These are phyloP conservation scores for Meloidogyne exigua DNA, from an alignment of 1,140 invertebrate genomes.

Conservation along the genomic window DNA sequence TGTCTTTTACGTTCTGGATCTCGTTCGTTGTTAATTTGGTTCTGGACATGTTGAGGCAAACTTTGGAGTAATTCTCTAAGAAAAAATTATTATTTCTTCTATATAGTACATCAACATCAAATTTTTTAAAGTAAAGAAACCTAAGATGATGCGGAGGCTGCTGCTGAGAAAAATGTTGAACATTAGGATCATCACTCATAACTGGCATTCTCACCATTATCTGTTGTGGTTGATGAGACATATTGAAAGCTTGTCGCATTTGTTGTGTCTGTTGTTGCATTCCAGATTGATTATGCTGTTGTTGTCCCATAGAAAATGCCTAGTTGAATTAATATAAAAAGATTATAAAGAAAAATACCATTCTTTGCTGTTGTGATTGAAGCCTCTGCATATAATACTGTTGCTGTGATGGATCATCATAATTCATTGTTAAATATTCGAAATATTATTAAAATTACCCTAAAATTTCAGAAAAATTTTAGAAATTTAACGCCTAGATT, in stretches of 20 bases:
- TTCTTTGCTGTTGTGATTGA: constrained; percentile 26
- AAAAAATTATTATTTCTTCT: no score
- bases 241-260: neutral
- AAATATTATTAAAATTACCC: neutral
- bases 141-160: neutral
- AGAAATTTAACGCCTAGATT: no score
- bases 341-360: constrained; percentile 21
- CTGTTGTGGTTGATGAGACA: constrained; percentile 19
- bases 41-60: constrained; percentile 4
- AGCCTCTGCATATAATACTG: constrained; percentile 21
- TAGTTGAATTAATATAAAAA: neutral
- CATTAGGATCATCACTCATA: constrained; percentile 16
- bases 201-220: constrained; percentile 21
- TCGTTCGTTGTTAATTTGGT: constrained; percentile 17
- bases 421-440: constrained; percentile 21
- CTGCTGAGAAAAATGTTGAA: constrained; percentile 10
- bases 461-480: neutral
- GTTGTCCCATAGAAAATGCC: neutral
- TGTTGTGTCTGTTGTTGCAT: neutral
- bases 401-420: constrained; percentile 27
- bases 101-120: no score
- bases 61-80: constrained; percentile 17
- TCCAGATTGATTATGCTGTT: neutral
- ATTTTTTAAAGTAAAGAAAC: constrained; percentile 5
- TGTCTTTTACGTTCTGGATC: constrained; percentile 28